A percentile compares a stretch with the other conserved stretches of the same genome.
Evolutionary conservation across 2,888 invertebrate genomes (phyloP).

Genomic region (Drosophila neonasuta): DNA sequence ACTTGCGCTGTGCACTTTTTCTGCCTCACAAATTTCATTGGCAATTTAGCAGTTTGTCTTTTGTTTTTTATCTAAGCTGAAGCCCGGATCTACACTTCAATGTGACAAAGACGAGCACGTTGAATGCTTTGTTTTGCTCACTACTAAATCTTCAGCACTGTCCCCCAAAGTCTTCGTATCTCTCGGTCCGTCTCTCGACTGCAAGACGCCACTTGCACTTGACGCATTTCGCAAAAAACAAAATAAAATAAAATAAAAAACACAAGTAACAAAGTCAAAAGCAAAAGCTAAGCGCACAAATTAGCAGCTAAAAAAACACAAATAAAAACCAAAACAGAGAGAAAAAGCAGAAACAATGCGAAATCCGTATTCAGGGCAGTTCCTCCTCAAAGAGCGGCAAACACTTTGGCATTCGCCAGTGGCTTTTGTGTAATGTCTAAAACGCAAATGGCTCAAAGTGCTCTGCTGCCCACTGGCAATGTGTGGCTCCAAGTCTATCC

Average conservation of each 20-base stretch:
- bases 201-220: conserved; percentile 41
- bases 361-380: conserved; percentile 77
- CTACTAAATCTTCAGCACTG: neutral
- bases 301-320: conserved; percentile 53
- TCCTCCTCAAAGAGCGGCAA: conserved; percentile 61
- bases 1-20: neutral
- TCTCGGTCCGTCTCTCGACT: neutral
- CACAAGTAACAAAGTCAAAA: neutral
- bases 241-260: conserved; percentile 2
- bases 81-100: conserved; percentile 43
- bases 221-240: conserved; percentile 43
- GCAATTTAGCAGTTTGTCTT: neutral
- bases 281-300: conserved; percentile 61
- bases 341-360: conserved; percentile 55
- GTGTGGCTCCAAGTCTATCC: neutral
- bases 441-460: conserved; percentile 69
- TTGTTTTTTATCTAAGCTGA: conserved; percentile 5
- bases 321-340: conserved; percentile 10
- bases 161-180: neutral
- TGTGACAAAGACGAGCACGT: conserved; percentile 37
- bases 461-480: conserved; percentile 24
- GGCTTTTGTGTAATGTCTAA: conserved; percentile 72
- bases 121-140: conserved; percentile 15
- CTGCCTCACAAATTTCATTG: neutral
- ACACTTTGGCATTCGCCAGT: conserved; percentile 73